Base-by-base conservation (phyloP, 2,113 vertebrate genomes). In the Delphinapterus leucas region DNA sequence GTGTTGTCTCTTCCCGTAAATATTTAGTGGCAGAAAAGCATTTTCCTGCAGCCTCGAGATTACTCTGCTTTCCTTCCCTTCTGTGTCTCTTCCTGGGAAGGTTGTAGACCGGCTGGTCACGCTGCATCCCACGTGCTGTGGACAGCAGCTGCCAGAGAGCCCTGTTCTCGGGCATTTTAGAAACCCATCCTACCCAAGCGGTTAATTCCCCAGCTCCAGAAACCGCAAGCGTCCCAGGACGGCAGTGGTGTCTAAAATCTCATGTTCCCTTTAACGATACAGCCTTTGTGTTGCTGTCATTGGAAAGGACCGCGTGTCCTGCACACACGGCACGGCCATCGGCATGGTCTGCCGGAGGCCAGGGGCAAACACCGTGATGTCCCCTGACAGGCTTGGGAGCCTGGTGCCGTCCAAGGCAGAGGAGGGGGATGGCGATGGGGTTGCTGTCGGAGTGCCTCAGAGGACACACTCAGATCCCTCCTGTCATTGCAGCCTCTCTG, bases 401-500 rank as follows among this genome's bases (percentile, higher is more conserved):
- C 25, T 65, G 4, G 77, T 92, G 93, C 89, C 95, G 92, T 33
- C 90, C 79, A 79, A 98, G 94, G 96, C 97, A 91, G 67, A 97
- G 63, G 82, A 1, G 23, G 5, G 83, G 14, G 67, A 81, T 3
- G 94, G 95, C 92, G 97, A 76, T 83, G 97, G 92, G 93, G 93
- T 82, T 84, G 71, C 84, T 97, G 77, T 85, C 90, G 97, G 98
- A 98, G 96, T 86, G 15, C 44, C 33, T 47, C 4, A 1, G 96
- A 95, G 97, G 94, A 93, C 97, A 97, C 97, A 81, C 92, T 97
- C 98, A 97, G 98, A 97, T 93, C 98, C 93, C 97, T 97, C 98
- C 98, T 99, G 96, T 99, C 95, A 65, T 98, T 98, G 95, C 99
- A 99, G 99, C 98, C 99, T 99, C 98, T 99, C 99, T 23, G 99